Base-by-base conservation (phyloP, 1,140 invertebrate genomes). In the Camponotus pennsylvanicus region DNA sequence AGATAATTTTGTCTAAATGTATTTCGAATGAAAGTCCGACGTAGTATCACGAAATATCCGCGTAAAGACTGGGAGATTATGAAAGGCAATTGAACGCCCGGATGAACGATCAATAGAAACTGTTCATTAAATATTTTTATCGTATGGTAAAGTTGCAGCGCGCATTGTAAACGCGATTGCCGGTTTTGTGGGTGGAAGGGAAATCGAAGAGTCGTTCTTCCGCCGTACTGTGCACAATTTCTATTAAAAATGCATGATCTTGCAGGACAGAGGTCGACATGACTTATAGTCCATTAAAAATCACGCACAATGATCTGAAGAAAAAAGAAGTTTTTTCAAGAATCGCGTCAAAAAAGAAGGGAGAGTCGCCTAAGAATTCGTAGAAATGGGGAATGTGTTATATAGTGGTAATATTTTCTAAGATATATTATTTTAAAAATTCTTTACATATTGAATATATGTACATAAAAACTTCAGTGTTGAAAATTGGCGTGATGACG, bases 51-150 rank as follows among this genome's bases (percentile, higher is more conserved):
- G 21, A 34, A 70, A 80, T 70, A 70, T 70, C 52, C 11, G 21
- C 13, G 5, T 42, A 27, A 69, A 69, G 34, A 59, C 27, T 61
- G 40, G 13, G 11, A 59, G 66, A 15, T 82, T 6, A 52, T 32
- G 32, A 59, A 37, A 71, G 52, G 59, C 11, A 71, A 34, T 61
- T 18, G 27, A 18, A 11, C n/a, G 40, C 11, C n/a, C n/a, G 9
- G 11, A 2, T 11, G 55, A 61, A 52, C 18, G 27, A 34, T 52
- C 79, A 82, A 61, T 82, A 59, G 52, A 18, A 82, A 3, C 11
- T 34, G 13, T 9, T 61, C 67, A 82, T 82, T 61, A 82, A 82
- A 82, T 82, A 82, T 82, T 82, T 71, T 45, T 37, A 73, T 71
- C 37, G 40, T 61, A 42, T 11, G 6, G 18, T 27, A 0, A 82